These are phyloP conservation scores for Camponotus pennsylvanicus DNA, from an alignment of 1,140 invertebrate genomes.

Conservation along the genomic window DNA sequence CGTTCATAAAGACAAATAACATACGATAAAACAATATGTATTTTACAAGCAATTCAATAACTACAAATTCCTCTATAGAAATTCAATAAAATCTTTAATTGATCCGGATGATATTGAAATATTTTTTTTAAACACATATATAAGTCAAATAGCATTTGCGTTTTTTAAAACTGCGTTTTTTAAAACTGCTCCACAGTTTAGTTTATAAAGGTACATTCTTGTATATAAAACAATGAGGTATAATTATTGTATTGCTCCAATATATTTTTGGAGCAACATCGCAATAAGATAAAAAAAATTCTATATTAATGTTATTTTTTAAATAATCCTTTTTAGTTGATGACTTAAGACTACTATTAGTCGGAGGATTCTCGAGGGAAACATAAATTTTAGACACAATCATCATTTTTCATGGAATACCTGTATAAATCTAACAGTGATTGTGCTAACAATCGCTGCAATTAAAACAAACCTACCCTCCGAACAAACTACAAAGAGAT, in stretches of 20 bases:
- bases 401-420: slow-evolving; percentile 9
- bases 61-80: not conserved
- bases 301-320: not conserved
- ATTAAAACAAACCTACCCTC: slow-evolving; percentile 18
- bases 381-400: slow-evolving; percentile 17
- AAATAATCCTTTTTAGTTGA: not conserved
- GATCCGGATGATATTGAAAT: not conserved
- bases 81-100: slow-evolving; percentile 30
- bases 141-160: not conserved
- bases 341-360: slow-evolving; percentile 3
- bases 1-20: slow-evolving; percentile 10
- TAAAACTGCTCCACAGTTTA: not conserved
- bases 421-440: slow-evolving; percentile 4
- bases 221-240: not conserved
- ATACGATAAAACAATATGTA: not conserved
- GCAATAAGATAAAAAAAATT: not conserved
- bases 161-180: not conserved
- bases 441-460: not conserved
- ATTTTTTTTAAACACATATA: not conserved
- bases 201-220: slow-evolving; percentile 11
- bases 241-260: not conserved
- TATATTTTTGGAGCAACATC: not conserved
- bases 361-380: not conserved
- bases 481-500: slow-evolving; percentile 31
- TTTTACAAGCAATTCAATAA: slow-evolving; percentile 26